Conservation (phyloP, 2,113 vertebrate genomes). For the Trogon surrucura region DNA sequence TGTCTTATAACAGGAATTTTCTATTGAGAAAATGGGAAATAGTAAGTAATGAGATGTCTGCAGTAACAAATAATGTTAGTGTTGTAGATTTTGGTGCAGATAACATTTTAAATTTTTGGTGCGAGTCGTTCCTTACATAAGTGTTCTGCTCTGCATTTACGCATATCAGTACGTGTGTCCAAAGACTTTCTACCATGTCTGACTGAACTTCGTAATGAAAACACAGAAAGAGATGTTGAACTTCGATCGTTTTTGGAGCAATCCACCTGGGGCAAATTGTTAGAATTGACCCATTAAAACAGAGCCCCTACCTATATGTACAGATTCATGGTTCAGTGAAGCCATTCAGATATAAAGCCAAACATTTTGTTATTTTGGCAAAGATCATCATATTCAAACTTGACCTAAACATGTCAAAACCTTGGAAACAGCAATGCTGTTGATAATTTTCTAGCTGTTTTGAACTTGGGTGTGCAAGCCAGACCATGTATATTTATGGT, state of each 20-base stretch:
- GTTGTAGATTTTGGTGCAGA: not conserved
- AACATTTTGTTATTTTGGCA: not conserved
- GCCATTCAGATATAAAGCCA: not conserved
- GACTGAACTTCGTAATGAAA: not conserved
- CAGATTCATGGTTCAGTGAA: not conserved
- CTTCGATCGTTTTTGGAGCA: not conserved
- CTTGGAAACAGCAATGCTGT: not conserved
- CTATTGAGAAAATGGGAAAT: not conserved
- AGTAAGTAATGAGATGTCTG: not conserved
- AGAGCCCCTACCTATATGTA: not conserved
- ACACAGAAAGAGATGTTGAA: not conserved
- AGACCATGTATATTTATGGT: not conserved
- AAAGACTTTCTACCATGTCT: not conserved
- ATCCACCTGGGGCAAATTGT: not conserved
- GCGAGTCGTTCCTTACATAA: not conserved
- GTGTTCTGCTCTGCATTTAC: not conserved
- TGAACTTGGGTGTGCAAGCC: not conserved
- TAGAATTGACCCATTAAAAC: not conserved
- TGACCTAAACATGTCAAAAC: not conserved
- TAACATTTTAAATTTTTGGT: not conserved
- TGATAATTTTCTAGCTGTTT: not conserved
- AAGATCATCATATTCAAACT: not conserved
- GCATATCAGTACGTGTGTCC: rapidly evolving
- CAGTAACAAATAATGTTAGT: not conserved
- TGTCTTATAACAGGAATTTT: not conserved